phyloP scores from a whole-genome alignment of 1,140 invertebrate genomes.

The Anthonomus grandis region DNA sequence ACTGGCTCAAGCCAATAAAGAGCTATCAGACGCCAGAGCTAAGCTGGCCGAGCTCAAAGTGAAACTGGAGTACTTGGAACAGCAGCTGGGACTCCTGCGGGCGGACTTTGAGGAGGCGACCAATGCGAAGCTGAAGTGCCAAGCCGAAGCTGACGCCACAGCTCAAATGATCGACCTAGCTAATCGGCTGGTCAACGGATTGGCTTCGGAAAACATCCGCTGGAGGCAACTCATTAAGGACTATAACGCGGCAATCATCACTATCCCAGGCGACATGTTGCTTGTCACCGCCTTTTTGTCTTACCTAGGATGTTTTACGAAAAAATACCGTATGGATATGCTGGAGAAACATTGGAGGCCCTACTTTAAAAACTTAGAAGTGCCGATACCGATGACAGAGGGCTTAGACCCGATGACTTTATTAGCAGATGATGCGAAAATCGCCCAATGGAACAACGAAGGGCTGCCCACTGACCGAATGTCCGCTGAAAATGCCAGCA shows the following conservation, averaged over 20 bases:
- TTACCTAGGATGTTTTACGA: conserved; percentile 91
- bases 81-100: conserved; percentile 69
- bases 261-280: conserved; percentile 85
- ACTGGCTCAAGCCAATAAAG: conserved; percentile 78
- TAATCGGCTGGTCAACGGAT: conserved; percentile 86
- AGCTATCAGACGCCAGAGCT: conserved; percentile 74
- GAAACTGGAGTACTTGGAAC: conserved; percentile 52
- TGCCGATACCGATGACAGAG: conserved; percentile 70
- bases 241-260: conserved; percentile 60
- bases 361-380: conserved; percentile 59
- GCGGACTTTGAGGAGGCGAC: conserved; percentile 82
- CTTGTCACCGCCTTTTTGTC: conserved; percentile 92
- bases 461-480: conserved; percentile 88
- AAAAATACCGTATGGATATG: conserved; percentile 76
- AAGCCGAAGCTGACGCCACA: conserved; percentile 81
- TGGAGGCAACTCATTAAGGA: conserved; percentile 52
- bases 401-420: conserved; percentile 77
- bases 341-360: conserved; percentile 80
- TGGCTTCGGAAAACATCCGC: conserved; percentile 87
- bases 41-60: conserved; percentile 61
- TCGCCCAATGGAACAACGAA: conserved; percentile 93
- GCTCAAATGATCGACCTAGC: conserved; percentile 84
- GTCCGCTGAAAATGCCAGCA: conserved; percentile 93
- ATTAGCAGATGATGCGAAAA: conserved; percentile 85
- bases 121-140: conserved; percentile 82